Evolutionary conservation across 1,140 invertebrate genomes (phyloP), one percentile per base, ranked within the genome.

Genomic region (Solenopsis invicta): DNA sequence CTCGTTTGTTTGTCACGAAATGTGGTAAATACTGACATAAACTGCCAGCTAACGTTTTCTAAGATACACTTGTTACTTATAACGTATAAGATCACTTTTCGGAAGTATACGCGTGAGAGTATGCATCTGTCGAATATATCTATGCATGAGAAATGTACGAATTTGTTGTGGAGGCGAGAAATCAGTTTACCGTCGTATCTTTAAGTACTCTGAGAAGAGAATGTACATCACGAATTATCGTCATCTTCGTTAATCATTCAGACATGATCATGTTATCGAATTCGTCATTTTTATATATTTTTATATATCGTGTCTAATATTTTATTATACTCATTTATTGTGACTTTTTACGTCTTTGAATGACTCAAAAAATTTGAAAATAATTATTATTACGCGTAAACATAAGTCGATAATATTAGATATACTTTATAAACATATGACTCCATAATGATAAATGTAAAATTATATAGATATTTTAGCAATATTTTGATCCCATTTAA

Each of bases 201-300:
- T 84, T 74, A 64, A 64, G 56, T 85, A 78, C 52, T 75, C 18
- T 45, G 54, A 66, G 16, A 85, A 52, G 21, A 48, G 24, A 78
- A 76, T 76, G 24, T 85, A 76, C 41, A 76, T 85, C 66, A 81
- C 37, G 52, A 80, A 81, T 81, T 59, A 29, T 41, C 29, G 52
- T 74, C 41, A 67, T 56, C 62, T 74, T 74, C 56, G 52, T 87
- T 87, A 13, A 62, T 66, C 77, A 75, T 67, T 87, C 71, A 80
- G 50, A 64, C 52, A 88, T 34, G 52, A 64, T 77, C 37, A 59
- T 52, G 71, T 56, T 89, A 37, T 59, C 48, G 61, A 85, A 80
- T 87, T 86, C 29, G 29, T 87, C 80, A 90, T 85, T 90, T 90
- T 88, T 91, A 90, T 88, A 84, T 61, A 77, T 86, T 88, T 90